Base-by-base conservation (phyloP, 2,113 vertebrate genomes). In the Mungos mungo region DNA sequence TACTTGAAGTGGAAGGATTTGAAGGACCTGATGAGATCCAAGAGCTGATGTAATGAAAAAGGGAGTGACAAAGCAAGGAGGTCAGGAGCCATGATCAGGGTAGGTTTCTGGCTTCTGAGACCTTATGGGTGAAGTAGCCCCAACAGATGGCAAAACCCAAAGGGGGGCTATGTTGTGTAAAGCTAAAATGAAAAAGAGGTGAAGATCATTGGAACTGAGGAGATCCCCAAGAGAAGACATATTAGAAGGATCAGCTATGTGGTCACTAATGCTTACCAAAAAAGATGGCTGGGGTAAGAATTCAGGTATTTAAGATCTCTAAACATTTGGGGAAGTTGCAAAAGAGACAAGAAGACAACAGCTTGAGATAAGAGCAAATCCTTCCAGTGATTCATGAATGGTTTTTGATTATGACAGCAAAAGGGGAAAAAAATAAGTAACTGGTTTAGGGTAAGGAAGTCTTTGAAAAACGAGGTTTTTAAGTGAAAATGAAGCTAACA, bases 361-460 rank as follows among this genome's bases (percentile, higher is more conserved):
- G 52, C 45, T 93, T 71, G 45, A 81, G 50, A 89, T 23, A 16
- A 93, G 3, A 88, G 38, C 74, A 97, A 97, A 80, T 15, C 66
- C 92, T 54, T 82, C 15, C 90, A 63, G 31, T 66, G 80, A 97
- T 84, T 96, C 63, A 47, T n/a, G 25, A 80, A 68, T 72, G n/a
- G 38, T 65, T 90, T 95, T 77, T 91, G 2, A 57, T 88, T 69
- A 69, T 66, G 29, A 76, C 29, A 87, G 16, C 38, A 38, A 92
- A 47, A 92, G 25, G 31, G 60, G 19, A 0, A 9, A 63, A 74
- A 68, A 45, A 33, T n/a, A 90, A 88, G 35, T 90, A 81, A 94
- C 12, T 83, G 31, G 57, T 69, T 13, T 45, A 88, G 35, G 19
- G 19, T 69, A 82, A 76, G 41, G 33, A 54, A 33, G 38, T 83